Evolutionary conservation across 2,888 invertebrate species (phyloP), one percentile per base, ranked within the genome.

Genomic region (Biston betularia): DNA sequence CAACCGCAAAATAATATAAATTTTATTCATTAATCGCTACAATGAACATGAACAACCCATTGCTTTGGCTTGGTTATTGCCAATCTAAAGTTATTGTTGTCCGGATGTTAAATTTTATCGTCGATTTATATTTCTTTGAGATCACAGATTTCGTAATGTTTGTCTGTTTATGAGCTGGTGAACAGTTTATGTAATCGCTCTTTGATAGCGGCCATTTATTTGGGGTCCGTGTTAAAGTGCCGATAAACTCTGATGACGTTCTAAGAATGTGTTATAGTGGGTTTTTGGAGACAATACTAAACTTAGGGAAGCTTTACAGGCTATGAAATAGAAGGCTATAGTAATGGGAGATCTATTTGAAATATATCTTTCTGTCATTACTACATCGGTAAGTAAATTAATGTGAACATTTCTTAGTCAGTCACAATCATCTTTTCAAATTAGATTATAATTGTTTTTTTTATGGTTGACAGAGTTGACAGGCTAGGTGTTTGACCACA

Each of bases 171-270:
- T 88, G 87, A 83, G 86, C 82, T 87, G 86, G 89, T 88, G 87
- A 89, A 89, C 90, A 87, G 87, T 89, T 87, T 83, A 79, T 87
- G 88, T 89, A 89, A 90, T 90, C 85, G 87, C 75, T 84, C 75
- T 89, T 90, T 89, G 89, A 90, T 90, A 86, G 89, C 86, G 72
- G 85, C 86, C 81, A 85, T 90, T 89, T 89, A 88, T 89, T 89
- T 89, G 72, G 82, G 85, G 81, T 78, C 76, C 81, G 73, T 76
- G 79, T 82, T 79, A 80, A 86, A 86, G 84, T 81, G 79, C 79
- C 87, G 80, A 89, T 89, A 89, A 88, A 89, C 76, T 81, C 84
- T 87, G 87, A 89, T 88, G 86, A 88, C 81, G 76, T 76, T 79
- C 79, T 67, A 79, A 82, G 80, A 84, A 87, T 83, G 82, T 82